Evolutionary conservation across 2,797 vertebrate genomes (phyloP).

Genomic region (Neopelma chrysocephalum): DNA sequence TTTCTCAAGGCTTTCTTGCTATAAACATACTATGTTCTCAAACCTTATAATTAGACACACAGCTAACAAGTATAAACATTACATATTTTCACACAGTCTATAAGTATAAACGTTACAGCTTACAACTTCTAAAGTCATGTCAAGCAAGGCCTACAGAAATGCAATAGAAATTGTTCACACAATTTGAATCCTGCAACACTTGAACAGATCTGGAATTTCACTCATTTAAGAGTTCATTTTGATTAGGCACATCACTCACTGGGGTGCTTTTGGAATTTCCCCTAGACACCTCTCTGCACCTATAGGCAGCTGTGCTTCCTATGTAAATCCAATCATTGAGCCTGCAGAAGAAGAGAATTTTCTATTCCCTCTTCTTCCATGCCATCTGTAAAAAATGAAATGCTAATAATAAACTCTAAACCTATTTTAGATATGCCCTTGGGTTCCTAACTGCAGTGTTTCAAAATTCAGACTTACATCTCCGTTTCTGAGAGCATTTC

Average conservation of each 20-base stretch:
- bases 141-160: too few species aligned
- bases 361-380: background rate
- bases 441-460: background rate
- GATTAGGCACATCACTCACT: background rate
- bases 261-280: background rate
- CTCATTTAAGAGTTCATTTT: background rate
- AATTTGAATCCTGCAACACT: too few species aligned
- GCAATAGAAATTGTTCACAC: too few species aligned
- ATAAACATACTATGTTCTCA: too few species aligned
- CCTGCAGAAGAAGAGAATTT: background rate
- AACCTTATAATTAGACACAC: too few species aligned
- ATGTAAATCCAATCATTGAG: background rate
- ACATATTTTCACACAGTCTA: too few species aligned
- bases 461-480: background rate
- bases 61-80: too few species aligned
- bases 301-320: background rate
- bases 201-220: background rate
- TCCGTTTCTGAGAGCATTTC: background rate
- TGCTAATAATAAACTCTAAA: slow-evolving; percentile 18
- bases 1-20: too few species aligned
- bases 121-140: too few species aligned
- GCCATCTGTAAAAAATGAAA: slow-evolving; percentile 9
- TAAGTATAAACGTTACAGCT: too few species aligned
- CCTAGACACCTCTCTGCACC: background rate
- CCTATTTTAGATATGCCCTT: background rate